Evolutionary conservation across 2,113 vertebrate genomes (phyloP), one percentile per base, ranked within the genome.

Genomic region (Zosterops hypoxanthus): DNA sequence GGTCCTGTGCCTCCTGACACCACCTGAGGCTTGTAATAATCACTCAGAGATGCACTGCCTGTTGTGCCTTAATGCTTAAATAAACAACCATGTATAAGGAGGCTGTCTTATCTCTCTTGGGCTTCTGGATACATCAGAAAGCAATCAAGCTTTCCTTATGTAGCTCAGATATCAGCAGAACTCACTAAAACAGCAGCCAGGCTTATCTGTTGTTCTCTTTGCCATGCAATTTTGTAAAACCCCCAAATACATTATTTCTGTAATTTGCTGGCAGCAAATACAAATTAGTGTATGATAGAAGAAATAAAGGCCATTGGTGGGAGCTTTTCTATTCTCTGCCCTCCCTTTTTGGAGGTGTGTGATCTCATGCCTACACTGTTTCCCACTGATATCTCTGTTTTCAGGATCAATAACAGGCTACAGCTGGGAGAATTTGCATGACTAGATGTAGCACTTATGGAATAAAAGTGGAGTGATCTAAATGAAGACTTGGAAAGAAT

Each of bases 51-150:
- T 78, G 83, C 86, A 76, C 81, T 87, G 90, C 82, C 86, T 95
- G 77, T 96, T 95, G 90, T 96, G 90, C 55, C 90, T 95, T 95
- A 95, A 77, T 97, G 94, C 93, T 95, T 96, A 96, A 96, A 94
- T 90, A 96, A 96, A 95, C 95, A 95, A 61, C 87, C 70, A 11
- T 64, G 89, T 94, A 14, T 92, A 94, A 97, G 95, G 77, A 83
- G 83, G 84, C 75, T 93, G 92, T 52, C 90, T 96, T 96, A 90
- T 96, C 93, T 95, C 81, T 94, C 94, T 64, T 95, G 92, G 94
- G 91, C 94, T 92, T 95, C 93, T 94, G 95, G 91, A 93, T 91
- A 92, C 95, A 94, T 95, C 90, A 94, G 94, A 96, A 92, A 94
- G 81, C 88, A 95, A 97, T 95, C 90, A 88, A 49, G 76, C 81